These are phyloP conservation scores for Colius striatus DNA, from an alignment of 2,113 vertebrate species.

Conservation along the genomic window DNA sequence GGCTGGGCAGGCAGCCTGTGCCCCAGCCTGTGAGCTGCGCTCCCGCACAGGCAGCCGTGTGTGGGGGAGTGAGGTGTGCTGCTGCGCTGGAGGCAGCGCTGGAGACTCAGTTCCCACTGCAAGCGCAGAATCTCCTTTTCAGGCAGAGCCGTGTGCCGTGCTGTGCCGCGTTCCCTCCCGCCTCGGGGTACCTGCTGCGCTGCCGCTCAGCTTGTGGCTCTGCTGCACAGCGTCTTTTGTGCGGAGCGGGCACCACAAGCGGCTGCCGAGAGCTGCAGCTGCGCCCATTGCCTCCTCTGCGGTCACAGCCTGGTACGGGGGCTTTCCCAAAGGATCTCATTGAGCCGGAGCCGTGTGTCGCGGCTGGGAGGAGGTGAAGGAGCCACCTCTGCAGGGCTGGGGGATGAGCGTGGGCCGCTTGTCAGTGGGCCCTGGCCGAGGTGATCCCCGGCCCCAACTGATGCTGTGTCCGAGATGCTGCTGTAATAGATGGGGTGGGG, in stretches of 20 bases:
- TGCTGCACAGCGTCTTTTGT: accelerated
- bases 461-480: background rate
- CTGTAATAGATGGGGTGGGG: background rate
- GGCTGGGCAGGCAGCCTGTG: background rate
- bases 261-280: background rate
- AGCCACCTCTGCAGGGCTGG: background rate
- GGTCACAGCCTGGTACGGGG: background rate
- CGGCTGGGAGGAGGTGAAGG: background rate
- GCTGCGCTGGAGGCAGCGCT: background rate
- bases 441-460: background rate
- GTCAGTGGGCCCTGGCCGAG: background rate
- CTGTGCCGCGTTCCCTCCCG: accelerated
- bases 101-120: accelerated
- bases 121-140: background rate
- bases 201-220: background rate
- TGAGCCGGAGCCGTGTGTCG: background rate
- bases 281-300: background rate
- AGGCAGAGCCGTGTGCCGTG: background rate
- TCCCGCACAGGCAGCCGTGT: accelerated
- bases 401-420: background rate
- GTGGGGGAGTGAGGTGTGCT: background rate
- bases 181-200: background rate
- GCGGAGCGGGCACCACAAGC: accelerated
- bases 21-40: background rate
- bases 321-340: background rate